Percentiles rank a stretch among this genome's conserved stretches.
Conservation (phyloP, 2,113 vertebrate species). For the Trinectes maculatus region DNA sequence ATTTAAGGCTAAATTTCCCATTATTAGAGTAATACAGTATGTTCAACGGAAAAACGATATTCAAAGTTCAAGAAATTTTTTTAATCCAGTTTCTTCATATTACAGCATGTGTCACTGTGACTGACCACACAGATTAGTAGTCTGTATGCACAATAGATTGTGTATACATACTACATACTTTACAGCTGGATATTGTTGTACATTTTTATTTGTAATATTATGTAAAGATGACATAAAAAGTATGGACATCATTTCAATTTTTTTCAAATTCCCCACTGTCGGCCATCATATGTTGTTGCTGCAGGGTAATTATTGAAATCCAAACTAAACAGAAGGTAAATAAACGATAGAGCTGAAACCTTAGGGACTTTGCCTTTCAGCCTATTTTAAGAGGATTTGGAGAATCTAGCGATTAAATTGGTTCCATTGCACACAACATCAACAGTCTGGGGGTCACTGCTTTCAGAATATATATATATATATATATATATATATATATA, state of each 20-base stretch:
- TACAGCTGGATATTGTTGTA: too few species aligned
- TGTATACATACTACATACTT: too few species aligned
- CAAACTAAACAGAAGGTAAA: slow-evolving; percentile 20
- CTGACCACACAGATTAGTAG: background rate
- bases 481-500: too few species aligned
- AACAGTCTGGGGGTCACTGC: background rate
- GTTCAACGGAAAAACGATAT: background rate
- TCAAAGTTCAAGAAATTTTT: background rate
- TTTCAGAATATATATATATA: slow-evolving; percentile 19
- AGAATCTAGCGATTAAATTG: slow-evolving; percentile 60
- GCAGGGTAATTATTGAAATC: slow-evolving; percentile 19
- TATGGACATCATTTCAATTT: slow-evolving; percentile 7
- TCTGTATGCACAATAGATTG: background rate
- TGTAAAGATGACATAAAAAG: slow-evolving; percentile 45
- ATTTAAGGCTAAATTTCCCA: background rate
- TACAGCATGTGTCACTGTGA: background rate
- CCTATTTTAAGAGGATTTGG: slow-evolving; percentile 63
- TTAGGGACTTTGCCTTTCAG: slow-evolving; percentile 44
- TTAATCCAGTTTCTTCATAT: background rate
- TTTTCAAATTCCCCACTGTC: background rate
- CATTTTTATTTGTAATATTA: background rate
- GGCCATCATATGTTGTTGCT: slow-evolving; percentile 1
- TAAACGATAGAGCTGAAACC: slow-evolving; percentile 8
- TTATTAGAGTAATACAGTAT: background rate
- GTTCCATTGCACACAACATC: slow-evolving; percentile 34